A percentile compares a stretch with the other conserved stretches of the same genome.
Conservation (phyloP, 2,888 invertebrate species). For the Ectobius pallidus region DNA sequence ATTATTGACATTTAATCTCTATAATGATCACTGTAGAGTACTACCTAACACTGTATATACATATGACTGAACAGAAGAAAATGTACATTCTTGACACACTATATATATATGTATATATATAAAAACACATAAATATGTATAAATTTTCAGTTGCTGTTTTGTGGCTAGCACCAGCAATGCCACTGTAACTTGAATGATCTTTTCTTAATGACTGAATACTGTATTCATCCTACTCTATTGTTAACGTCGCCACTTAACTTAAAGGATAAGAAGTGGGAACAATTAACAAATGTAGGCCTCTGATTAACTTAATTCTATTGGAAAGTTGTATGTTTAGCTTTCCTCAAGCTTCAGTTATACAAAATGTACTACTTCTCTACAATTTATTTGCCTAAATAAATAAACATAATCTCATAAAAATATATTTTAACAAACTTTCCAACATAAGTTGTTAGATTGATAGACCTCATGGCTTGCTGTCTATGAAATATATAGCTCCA, state of each 20-base stretch:
- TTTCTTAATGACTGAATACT: constrained; percentile 23
- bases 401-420: constrained; percentile 7
- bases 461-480: background rate
- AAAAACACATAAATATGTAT: constrained; percentile 24
- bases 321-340: background rate
- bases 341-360: background rate
- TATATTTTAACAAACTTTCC: background rate
- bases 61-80: constrained; percentile 23
- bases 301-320: background rate
- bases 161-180: background rate
- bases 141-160: constrained; percentile 14
- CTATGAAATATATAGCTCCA: background rate
- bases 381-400: constrained; percentile 10
- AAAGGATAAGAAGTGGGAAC: constrained; percentile 24
- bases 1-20: constrained; percentile 27
- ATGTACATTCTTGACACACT: constrained; percentile 21
- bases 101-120: constrained; percentile 26
- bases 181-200: background rate
- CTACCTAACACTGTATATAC: constrained; percentile 17
- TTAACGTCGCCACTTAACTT: constrained; percentile 22
- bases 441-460: background rate
- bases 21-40: constrained; percentile 8
- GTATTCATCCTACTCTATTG: background rate
- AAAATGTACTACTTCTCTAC: background rate
- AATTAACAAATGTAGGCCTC: constrained; percentile 26